Conservation (phyloP, 2,888 invertebrate species). For the Cephus pygmeus region DNA sequence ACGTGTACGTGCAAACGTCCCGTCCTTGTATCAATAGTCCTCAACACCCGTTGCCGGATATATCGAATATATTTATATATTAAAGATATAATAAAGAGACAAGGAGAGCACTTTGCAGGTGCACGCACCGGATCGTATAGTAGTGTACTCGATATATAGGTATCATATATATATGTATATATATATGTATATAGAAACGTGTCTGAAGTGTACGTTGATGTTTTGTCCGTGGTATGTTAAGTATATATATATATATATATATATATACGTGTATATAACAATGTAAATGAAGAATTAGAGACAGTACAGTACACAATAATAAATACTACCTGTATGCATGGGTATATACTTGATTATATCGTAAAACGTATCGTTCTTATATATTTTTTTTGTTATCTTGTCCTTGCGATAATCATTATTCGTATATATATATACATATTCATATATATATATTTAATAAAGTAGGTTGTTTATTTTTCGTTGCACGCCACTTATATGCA, state of each 20-base stretch:
- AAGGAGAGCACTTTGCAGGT: constrained; percentile 58
- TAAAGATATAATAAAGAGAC: constrained; percentile 18
- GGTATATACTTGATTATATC: constrained; percentile 44
- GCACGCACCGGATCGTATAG: constrained; percentile 60
- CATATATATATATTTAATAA: constrained; percentile 36
- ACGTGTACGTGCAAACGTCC: constrained; percentile 62
- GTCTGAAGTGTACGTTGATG: constrained; percentile 38
- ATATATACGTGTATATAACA: constrained; percentile 42
- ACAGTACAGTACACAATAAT: constrained; percentile 64
- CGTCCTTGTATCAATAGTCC: no score
- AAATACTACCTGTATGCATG: constrained; percentile 61
- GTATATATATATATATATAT: constrained; percentile 39
- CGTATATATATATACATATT: neutral
- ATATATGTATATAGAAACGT: constrained; percentile 46
- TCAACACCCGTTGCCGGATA: constrained; percentile 54
- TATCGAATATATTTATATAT: constrained; percentile 15
- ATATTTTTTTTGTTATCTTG: constrained; percentile 29
- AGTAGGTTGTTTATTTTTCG: constrained; percentile 49
- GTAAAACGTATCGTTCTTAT: constrained; percentile 38
- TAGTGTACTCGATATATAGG: constrained; percentile 54
- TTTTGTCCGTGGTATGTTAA: no score
- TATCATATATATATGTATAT: constrained; percentile 35
- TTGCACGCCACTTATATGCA: constrained; percentile 60
- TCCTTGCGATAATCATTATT: constrained; percentile 13
- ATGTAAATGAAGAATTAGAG: constrained; percentile 60